Base-by-base conservation (phyloP, 1,140 invertebrate genomes). In the Melipona quadrifasciata region DNA sequence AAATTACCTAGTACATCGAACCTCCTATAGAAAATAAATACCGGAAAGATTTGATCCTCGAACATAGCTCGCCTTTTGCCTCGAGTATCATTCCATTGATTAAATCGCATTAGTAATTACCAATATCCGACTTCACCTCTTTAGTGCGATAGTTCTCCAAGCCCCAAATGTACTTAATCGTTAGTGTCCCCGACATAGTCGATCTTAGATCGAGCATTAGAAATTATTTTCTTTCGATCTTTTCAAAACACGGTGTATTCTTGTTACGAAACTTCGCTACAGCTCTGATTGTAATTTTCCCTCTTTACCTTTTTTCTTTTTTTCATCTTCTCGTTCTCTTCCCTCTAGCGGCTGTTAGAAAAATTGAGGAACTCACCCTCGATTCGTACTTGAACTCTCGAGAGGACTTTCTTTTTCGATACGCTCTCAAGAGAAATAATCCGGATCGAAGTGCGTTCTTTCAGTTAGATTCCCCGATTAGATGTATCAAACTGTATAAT, bases 11-110 rank as follows among this genome's bases (percentile, higher is more conserved):
- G 73, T 78, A 70, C 79, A 39, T 71, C 68, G 71, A 68, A 75
- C 88, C 83, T 87, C 86, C 39, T n/a, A 85, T 85, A 89, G 87
- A 81, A 65, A 82, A 58, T 64, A 80, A 84, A 68, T n/a, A 68
- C 27, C 75, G 68, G 72, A 85, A 61, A 64, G 47, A 64, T 68
- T 77, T 3, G 64, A 84, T 90, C 86, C 79, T 90, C 86, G 87
- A 90, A 85, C 85, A 86, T 93, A 95, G 91, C 88, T 91, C 92
- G 93, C 94, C 94, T 95, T 95, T 95, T 95, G 94, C 94, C 94
- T 94, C 94, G 76, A 91, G 83, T 84, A 91, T 58, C 70, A 1
- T 51, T 84, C 78, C 71, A 12, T 80, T 58, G 27, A 53, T 55
- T 61, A 72, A 58, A 34, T 58, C 17, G 17, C 71, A 55, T 57